Conservation (phyloP, 2,113 vertebrate species). For the Gobiocypris rarus region DNA sequence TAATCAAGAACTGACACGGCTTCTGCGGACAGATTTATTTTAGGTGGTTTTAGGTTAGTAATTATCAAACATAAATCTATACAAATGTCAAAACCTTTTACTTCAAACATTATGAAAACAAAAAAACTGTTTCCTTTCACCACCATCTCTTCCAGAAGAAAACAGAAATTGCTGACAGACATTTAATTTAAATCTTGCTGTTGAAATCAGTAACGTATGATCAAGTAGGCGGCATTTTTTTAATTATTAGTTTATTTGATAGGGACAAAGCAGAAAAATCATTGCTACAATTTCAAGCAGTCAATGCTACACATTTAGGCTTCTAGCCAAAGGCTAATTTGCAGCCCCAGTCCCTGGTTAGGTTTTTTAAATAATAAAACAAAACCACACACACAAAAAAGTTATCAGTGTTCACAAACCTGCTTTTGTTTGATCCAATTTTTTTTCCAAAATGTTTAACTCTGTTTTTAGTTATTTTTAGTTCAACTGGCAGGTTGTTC, state of each 20-base stretch:
- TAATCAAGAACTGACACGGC: not conserved
- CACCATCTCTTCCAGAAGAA: not conserved
- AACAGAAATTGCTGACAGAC: not conserved
- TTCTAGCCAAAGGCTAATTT: not conserved
- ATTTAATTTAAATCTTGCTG: not conserved
- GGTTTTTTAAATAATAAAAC: no score
- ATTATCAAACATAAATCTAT: slow-evolving; percentile 11
- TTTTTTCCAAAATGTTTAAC: not conserved
- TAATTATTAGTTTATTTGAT: not conserved
- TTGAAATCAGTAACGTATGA: not conserved
- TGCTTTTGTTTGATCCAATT: not conserved
- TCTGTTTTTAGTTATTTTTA: not conserved
- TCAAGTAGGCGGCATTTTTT: no score
- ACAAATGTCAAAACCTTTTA: not conserved
- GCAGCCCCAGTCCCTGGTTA: not conserved
- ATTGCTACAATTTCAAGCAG: no score
- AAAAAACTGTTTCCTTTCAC: not conserved
- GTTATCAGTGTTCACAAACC: not conserved
- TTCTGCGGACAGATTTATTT: not conserved
- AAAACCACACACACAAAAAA: no score
- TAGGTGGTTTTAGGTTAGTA: slow-evolving; percentile 3
- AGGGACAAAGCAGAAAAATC: not conserved
- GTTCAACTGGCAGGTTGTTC: not conserved
- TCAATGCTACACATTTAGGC: not conserved
- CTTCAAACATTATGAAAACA: not conserved